Percentiles rank a stretch among this genome's conserved stretches.
These are phyloP conservation scores for Nesometra sesokonis DNA, from an alignment of 35 echinoderm and acorn worm species.

Conservation along the genomic window DNA sequence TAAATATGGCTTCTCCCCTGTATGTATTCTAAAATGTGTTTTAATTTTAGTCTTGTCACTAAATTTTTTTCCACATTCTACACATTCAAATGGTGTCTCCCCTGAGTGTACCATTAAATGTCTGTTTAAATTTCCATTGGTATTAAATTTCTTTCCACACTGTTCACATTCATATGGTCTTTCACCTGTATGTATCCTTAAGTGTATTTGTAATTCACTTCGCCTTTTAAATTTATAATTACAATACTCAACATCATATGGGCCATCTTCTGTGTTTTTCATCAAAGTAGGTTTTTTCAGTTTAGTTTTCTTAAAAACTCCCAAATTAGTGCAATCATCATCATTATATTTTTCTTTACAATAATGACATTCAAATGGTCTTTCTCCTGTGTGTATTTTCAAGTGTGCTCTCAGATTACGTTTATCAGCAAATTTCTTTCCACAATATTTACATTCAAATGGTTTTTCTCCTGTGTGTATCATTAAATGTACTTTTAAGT, in stretches of 20 bases:
- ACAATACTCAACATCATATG: too few species aligned
- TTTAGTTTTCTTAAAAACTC: too few species aligned
- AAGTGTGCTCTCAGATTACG: neutral
- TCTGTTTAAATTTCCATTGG: neutral
- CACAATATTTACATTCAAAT: neutral
- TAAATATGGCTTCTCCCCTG: neutral
- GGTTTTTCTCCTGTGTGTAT: neutral
- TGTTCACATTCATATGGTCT: neutral
- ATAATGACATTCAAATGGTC: neutral
- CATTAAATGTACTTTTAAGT: neutral
- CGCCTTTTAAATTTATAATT: too few species aligned
- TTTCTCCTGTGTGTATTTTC: neutral
- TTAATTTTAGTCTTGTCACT: neutral
- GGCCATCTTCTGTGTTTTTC: too few species aligned
- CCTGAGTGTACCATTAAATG: neutral
- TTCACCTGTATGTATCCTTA: neutral
- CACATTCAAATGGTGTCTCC: neutral
- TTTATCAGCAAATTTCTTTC: neutral
- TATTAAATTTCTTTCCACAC: neutral
- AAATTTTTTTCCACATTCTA: neutral
- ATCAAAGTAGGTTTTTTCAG: too few species aligned
- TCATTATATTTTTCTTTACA: neutral
- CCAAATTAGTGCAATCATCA: too few species aligned
- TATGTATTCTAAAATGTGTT: neutral
- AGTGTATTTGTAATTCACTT: neutral